These are phyloP conservation scores for Apotomis betuletana DNA, from an alignment of 2,888 invertebrate genomes.

Conservation along the genomic window DNA sequence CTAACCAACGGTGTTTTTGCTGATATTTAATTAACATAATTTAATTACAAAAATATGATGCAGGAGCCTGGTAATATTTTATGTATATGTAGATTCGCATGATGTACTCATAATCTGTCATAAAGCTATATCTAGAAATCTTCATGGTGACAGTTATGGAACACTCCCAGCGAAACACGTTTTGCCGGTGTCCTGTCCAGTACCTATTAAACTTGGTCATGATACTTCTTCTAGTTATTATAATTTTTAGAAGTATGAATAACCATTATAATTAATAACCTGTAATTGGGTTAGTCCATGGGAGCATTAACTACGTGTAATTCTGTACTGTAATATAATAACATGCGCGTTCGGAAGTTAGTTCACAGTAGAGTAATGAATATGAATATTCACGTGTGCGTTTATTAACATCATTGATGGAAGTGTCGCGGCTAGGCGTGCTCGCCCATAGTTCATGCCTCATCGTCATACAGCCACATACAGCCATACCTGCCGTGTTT, in stretches of 20 bases:
- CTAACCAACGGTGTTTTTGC: neutral
- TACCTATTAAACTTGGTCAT: conserved; percentile 24
- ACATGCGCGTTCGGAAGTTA: conserved; percentile 37
- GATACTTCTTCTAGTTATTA: conserved; percentile 21
- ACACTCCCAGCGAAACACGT: conserved; percentile 22
- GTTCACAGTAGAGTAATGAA: conserved; percentile 56
- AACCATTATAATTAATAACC: conserved; percentile 11
- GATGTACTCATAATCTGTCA: neutral
- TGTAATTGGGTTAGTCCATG: conserved; percentile 25
- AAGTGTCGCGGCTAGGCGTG: conserved; percentile 70
- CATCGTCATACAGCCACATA: neutral
- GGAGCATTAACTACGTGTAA: conserved; percentile 5
- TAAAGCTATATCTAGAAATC: conserved; percentile 16
- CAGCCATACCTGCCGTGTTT: conserved; percentile 57
- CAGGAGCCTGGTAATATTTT: neutral
- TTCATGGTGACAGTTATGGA: conserved; percentile 20
- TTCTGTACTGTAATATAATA: too few species aligned
- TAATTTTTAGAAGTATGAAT: conserved; percentile 18
- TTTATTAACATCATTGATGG: conserved; percentile 62
- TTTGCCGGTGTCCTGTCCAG: conserved; percentile 11
- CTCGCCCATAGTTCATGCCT: conserved; percentile 57
- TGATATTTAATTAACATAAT: conserved; percentile 1
- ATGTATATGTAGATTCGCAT: neutral
- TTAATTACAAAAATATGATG: conserved; percentile 6
- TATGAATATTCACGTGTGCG: conserved; percentile 70